These are phyloP conservation scores for Drosophila mimetica DNA, from an alignment of 2,888 invertebrate genomes.

Conservation along the genomic window DNA sequence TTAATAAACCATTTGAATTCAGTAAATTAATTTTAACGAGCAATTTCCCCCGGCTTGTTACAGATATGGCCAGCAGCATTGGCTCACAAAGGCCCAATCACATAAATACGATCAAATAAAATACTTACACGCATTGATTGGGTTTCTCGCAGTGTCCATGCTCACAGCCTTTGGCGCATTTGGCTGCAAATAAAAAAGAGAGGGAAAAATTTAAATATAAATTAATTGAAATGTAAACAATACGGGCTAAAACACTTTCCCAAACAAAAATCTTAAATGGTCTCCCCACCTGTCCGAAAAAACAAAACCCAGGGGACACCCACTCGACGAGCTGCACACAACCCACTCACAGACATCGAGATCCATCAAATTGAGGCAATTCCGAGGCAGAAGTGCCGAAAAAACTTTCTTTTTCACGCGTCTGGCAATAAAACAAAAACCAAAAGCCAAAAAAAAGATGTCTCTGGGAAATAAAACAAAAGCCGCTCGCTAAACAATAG, in stretches of 20 bases:
- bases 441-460: slow-evolving; percentile 40
- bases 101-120: slow-evolving; percentile 33
- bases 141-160: slow-evolving; percentile 96
- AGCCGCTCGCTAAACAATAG: slow-evolving; percentile 43
- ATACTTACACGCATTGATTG: slow-evolving; percentile 97
- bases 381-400: slow-evolving; percentile 39
- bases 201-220: slow-evolving; percentile 37
- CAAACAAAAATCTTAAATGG: slow-evolving; percentile 29
- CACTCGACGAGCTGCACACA: slow-evolving; percentile 48
- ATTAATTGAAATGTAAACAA: slow-evolving; percentile 65
- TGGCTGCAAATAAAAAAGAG: slow-evolving; percentile 86
- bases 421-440: slow-evolving; percentile 66
- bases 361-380: slow-evolving; percentile 52
- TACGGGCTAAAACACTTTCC: slow-evolving; percentile 56
- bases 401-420: slow-evolving; percentile 77
- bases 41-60: background rate
- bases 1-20: background rate
- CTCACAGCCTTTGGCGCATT: slow-evolving; percentile 96
- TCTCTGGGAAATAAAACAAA: slow-evolving; percentile 43
- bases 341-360: slow-evolving; percentile 46
- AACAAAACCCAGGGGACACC: slow-evolving; percentile 49
- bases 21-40: background rate
- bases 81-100: slow-evolving; percentile 17
- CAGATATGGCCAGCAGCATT: background rate
- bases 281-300: slow-evolving; percentile 42